phyloP scores from a whole-genome alignment of 1,140 invertebrate species.

The Cydia fagiglandana region DNA sequence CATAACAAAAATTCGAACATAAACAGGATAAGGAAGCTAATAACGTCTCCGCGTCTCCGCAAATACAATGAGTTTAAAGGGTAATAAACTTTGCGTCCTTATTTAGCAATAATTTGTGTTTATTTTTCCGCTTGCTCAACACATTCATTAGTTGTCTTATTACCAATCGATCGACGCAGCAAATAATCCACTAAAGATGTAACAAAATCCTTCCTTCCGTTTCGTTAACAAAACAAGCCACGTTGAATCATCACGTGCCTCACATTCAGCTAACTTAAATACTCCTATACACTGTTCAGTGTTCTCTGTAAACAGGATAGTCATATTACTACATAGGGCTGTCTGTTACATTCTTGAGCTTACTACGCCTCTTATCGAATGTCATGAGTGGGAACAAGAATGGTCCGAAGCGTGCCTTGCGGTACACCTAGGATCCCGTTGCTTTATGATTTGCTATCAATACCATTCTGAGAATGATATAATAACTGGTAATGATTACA shows the following conservation, averaged over 20 bases:
- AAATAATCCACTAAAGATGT: neutral
- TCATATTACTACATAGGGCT: neutral
- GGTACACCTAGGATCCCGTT: conserved; percentile 20
- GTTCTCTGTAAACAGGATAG: neutral
- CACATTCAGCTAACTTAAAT: conserved; percentile 15
- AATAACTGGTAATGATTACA: too few species aligned
- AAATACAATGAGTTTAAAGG: too few species aligned
- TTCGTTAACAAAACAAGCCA: conserved; percentile 9
- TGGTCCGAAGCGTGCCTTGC: conserved; percentile 20
- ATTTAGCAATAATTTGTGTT: too few species aligned
- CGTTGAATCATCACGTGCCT: conserved; percentile 18
- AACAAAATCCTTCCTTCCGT: conserved; percentile 28
- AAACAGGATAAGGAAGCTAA: too few species aligned
- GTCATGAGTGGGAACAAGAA: conserved; percentile 28
- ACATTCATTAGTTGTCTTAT: neutral
- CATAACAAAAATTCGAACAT: too few species aligned
- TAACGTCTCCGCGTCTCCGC: too few species aligned
- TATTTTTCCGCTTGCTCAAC: neutral
- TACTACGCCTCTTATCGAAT: neutral
- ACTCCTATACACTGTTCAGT: neutral
- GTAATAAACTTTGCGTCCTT: too few species aligned
- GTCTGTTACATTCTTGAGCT: conserved; percentile 1
- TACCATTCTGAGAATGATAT: neutral
- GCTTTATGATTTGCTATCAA: neutral
- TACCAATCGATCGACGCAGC: neutral